A percentile compares a stretch with the other conserved stretches of the same genome.
These are phyloP conservation scores for Zaprionus gabonicus DNA, from an alignment of 1,140 invertebrate genomes.

Conservation along the genomic window DNA sequence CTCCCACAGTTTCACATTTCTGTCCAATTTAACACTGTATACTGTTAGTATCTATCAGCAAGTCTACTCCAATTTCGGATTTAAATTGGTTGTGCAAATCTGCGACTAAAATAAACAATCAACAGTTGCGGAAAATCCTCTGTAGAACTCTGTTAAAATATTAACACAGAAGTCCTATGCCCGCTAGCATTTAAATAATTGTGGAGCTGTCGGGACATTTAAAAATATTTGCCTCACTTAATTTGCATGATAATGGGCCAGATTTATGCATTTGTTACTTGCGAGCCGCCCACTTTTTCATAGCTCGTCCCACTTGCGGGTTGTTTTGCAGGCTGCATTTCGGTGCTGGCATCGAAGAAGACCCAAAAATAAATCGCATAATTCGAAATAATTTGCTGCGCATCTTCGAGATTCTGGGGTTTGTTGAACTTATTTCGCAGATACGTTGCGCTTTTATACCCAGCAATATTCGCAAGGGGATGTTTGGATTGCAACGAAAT, in stretches of 20 bases:
- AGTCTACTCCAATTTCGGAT: background rate
- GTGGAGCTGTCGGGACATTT: conserved; percentile 41
- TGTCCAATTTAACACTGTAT: no score
- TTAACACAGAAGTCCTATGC: conserved; percentile 8
- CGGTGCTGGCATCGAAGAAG: conserved; percentile 4
- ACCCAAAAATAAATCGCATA: conserved; percentile 72
- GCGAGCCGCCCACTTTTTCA: conserved; percentile 42
- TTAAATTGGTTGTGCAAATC: background rate
- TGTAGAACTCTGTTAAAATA: conserved; percentile 14
- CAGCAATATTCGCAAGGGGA: background rate
- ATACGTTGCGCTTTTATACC: conserved; percentile 17
- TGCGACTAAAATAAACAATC: background rate
- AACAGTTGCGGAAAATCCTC: background rate
- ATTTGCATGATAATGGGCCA: conserved; percentile 65
- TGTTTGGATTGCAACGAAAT: background rate
- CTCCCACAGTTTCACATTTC: no score
- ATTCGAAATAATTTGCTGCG: conserved; percentile 66
- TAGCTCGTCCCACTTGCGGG: conserved; percentile 9
- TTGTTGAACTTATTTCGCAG: conserved; percentile 72
- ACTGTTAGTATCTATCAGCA: background rate
- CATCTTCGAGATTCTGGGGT: conserved; percentile 54
- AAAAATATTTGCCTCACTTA: conserved; percentile 65
- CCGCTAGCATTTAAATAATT: conserved; percentile 48
- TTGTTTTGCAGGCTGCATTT: conserved; percentile 14
- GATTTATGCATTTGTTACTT: conserved; percentile 54